These are phyloP conservation scores for Psophia crepitans DNA, from an alignment of 2,113 vertebrate genomes.

Conservation along the genomic window DNA sequence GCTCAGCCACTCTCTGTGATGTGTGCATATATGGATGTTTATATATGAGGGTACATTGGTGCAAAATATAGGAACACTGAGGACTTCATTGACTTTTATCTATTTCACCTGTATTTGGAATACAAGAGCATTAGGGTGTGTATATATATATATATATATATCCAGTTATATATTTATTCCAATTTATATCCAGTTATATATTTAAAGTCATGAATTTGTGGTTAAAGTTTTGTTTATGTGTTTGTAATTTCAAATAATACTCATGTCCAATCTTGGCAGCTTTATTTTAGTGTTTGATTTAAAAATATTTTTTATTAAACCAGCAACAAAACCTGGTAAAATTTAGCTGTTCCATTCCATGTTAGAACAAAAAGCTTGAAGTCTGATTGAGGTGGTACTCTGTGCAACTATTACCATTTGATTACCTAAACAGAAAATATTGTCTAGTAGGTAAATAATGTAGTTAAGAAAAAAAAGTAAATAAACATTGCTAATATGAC, in stretches of 20 bases:
- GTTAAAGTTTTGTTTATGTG: neutral
- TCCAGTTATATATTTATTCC: neutral
- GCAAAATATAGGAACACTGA: neutral
- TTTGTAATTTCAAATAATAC: neutral
- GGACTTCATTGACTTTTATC: neutral
- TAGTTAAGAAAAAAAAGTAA: neutral
- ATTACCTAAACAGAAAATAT: neutral
- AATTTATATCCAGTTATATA: accelerated
- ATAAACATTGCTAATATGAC: neutral
- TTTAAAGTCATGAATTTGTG: neutral
- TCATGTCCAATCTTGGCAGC: neutral
- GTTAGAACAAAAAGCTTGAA: neutral
- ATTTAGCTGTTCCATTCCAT: neutral
- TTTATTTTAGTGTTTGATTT: neutral
- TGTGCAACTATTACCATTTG: neutral
- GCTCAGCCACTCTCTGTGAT: neutral
- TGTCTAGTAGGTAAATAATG: neutral
- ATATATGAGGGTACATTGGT: neutral
- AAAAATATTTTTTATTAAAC: neutral
- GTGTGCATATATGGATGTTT: neutral
- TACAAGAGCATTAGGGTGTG: neutral
- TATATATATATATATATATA: no score
- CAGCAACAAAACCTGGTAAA: neutral
- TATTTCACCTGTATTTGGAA: neutral
- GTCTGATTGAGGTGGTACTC: neutral